These are phyloP conservation scores for Monochamus saltuarius DNA, from an alignment of 1,140 invertebrate species.

Conservation along the genomic window DNA sequence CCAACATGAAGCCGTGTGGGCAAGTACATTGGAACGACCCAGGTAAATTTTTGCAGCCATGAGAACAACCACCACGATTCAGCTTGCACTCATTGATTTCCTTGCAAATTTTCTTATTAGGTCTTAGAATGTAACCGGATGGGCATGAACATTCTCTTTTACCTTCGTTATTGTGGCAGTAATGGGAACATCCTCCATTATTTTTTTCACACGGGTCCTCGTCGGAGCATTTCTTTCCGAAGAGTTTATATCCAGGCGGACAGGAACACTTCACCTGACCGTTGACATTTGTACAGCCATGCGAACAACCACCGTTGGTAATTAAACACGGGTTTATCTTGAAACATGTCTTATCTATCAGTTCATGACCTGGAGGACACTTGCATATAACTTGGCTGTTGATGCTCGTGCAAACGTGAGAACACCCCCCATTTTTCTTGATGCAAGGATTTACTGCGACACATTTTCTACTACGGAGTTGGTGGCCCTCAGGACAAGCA, in stretches of 20 bases:
- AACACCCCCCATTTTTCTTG: constrained; percentile 61
- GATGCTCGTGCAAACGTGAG: constrained; percentile 39
- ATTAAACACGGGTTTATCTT: constrained; percentile 50
- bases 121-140: constrained; percentile 54
- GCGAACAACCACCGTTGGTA: constrained; percentile 54
- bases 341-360: constrained; percentile 51
- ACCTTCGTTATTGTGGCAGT: constrained; percentile 54
- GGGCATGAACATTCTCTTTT: constrained; percentile 60
- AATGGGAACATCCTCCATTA: constrained; percentile 68
- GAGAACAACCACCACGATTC: constrained; percentile 68
- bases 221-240: constrained; percentile 38
- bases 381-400: constrained; percentile 34
- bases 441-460: constrained; percentile 55
- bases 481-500: constrained; percentile 60
- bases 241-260: constrained; percentile 43
- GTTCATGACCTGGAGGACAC: constrained; percentile 36
- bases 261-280: constrained; percentile 51
- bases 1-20: constrained; percentile 56
- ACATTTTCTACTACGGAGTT: constrained; percentile 55
- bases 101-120: constrained; percentile 53
- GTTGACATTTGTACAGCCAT: constrained; percentile 44
- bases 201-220: constrained; percentile 34
- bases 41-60: constrained; percentile 66
- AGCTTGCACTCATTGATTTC: constrained; percentile 70
- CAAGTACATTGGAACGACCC: constrained; percentile 62